Percentiles rank a stretch among this genome's conserved stretches.
Conservation (phyloP, 2,888 invertebrate species). For the Phortica magna region DNA sequence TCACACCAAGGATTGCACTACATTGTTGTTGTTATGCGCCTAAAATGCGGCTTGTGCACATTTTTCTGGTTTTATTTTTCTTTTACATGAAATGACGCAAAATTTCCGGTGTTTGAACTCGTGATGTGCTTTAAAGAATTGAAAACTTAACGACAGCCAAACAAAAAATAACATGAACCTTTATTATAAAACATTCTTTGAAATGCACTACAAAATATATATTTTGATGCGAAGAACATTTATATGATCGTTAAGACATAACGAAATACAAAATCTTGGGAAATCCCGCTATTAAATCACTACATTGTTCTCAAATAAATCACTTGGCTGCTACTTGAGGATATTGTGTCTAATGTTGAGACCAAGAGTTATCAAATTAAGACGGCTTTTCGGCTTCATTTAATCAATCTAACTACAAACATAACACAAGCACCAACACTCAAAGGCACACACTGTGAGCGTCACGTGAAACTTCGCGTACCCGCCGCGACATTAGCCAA, state of each 20-base stretch:
- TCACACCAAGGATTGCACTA: neutral
- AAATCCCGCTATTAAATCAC: no score
- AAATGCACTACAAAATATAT: no score
- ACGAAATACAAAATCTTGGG: no score
- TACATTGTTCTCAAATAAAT: no score
- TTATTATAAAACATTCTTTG: no score
- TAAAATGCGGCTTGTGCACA: neutral
- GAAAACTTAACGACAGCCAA: no score
- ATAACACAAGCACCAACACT: constrained; percentile 17
- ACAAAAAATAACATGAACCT: no score
- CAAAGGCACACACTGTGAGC: neutral
- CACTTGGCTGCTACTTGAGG: no score
- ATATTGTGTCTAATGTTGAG: no score
- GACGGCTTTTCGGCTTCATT: neutral
- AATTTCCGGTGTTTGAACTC: neutral
- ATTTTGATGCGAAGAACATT: no score
- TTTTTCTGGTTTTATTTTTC: neutral
- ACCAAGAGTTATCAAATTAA: neutral
- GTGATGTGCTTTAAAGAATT: no score
- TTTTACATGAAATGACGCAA: constrained; percentile 3
- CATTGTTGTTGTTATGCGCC: neutral
- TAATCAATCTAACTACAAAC: neutral
- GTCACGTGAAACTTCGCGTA: constrained; percentile 50
- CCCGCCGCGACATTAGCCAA: constrained; percentile 70
- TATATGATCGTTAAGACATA: no score